Conservation (phyloP, 2,797 vertebrate species). For the Amblyopsis hoosieri region DNA sequence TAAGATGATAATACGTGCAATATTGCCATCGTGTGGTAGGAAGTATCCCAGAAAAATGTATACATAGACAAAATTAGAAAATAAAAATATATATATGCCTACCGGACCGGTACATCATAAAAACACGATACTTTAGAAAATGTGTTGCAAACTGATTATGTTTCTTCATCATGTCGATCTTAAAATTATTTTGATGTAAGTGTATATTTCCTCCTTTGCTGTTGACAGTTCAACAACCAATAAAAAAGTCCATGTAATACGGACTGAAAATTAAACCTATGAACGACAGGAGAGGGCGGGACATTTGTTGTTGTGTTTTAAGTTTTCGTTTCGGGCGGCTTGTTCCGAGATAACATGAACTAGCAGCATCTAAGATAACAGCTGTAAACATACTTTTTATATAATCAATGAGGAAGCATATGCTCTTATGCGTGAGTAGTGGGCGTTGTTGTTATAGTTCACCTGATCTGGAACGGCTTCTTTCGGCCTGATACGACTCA, state of each 20-base stretch:
- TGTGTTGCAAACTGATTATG: no score
- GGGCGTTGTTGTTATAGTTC: neutral
- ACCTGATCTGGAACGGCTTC: neutral
- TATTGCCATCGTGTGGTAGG: no score
- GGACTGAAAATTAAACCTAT: slow-evolving; percentile 40
- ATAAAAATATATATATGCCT: no score
- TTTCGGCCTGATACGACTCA: slow-evolving; percentile 39
- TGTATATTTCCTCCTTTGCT: neutral
- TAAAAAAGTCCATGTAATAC: neutral
- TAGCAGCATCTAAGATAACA: neutral
- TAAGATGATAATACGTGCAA: no score
- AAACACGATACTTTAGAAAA: no score
- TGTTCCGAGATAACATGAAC: slow-evolving; percentile 46
- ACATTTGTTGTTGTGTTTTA: slow-evolving; percentile 34
- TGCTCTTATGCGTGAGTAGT: neutral
- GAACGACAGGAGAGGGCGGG: slow-evolving; percentile 34
- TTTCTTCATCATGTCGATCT: no score
- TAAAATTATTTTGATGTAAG: no score
- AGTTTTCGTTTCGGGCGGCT: slow-evolving; percentile 53
- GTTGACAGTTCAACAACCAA: slow-evolving; percentile 25
- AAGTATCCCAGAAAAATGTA: no score
- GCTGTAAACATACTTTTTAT: neutral
- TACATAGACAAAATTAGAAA: no score
- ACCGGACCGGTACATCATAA: no score
- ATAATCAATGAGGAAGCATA: neutral